Base-by-base conservation (phyloP, 92 coral and sea anemone genomes). In the Pocillopora meandrina region DNA sequence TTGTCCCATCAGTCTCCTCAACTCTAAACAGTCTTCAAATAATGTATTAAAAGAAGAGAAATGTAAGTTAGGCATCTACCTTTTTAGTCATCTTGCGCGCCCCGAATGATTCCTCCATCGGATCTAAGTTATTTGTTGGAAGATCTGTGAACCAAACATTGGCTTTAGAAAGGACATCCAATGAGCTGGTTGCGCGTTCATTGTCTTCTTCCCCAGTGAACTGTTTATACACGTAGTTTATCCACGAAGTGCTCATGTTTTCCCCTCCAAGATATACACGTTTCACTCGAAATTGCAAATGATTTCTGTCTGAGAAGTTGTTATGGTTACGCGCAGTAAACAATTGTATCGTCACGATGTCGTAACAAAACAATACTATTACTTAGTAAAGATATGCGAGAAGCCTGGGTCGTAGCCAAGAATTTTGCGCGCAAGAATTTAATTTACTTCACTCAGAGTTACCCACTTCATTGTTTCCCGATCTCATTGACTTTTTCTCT, bases 61-160 rank as follows among this genome's bases (percentile, higher is more conserved):
- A 15, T 0, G 55, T 26, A 56, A 65, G 8, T 20, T 17, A 31
- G 56, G 11, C 52, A 12, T 33, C 63, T 31, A 79, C 83, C 74
- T 79, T 79, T 55, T 65, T 65, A 8, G 74, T 65, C 65, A 14
- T 26, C 19, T 63, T 61, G 52, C 65, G 65, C 9, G 56, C 61
- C 19, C 71, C 83, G 26, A 55, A 74, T 1, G 65, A 66, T 10
- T 16, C 65, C 26, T 79, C 83, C 31, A 79, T 73, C 33, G 83
- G 83, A 10, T 65, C 83, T 52, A 65, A 79, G 83, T 79, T 79
- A 26, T 79, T 79, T 15, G 83, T 79, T 10, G 83, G 83, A 9
- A 79, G 83, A 20, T 79, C 83, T 15, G 49, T 66, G 9, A 79
- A 58, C 75, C 63, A 56, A 52, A 79, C 21, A 35, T 70, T 56